Base-by-base conservation (phyloP, 1,140 invertebrate genomes). In the Sitodiplosis mosellana region DNA sequence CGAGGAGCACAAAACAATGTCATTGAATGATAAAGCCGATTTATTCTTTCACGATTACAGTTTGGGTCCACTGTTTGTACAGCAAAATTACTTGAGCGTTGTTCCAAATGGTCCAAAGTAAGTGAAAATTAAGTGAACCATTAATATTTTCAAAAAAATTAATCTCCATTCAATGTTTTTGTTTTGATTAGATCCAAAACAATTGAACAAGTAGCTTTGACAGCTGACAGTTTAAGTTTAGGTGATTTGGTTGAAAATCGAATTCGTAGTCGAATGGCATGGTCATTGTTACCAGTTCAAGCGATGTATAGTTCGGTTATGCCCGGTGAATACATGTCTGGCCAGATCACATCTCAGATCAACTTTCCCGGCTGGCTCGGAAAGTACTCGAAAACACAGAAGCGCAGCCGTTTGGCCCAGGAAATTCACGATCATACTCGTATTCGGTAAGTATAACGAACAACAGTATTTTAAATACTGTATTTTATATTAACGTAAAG, bases 41-140 rank as follows among this genome's bases (percentile, higher is more conserved):
- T 65, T 99, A 37, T 99, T 98, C 67, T 99, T 99, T 67, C 80
- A 90, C 53, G 96, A 99, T 69, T 99, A 99, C 66, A 91, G 78
- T 58, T 75, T 99, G 49, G 81, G 80, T 4, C 87, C 93, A 8
- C 69, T 99, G 17, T 99, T 99, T 69, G 88, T 99, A 0, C 91
- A 98, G 60, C 94, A 99, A 63, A 99, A 99, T 69, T 99, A 99
- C 70, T 68, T 88, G 1, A 73, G 71, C 45, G 83, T 83, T 0
- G 57, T 64, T 14, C 85, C 87, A 0, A 66, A 74, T 44, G 75
- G 70, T 47, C 73, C 78, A 27, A 76, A 73, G 80, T 83, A 66
- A 65, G 49, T 46, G 18, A 45, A 38, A 38, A n/a, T 17, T 14
- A 34, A 14, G 12, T 38, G 12, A 38, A 38, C 36, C 3, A 17